Percentiles rank a stretch among this genome's conserved stretches.
phyloP scores from a whole-genome alignment of 2,113 vertebrate species.

The Cyanoramphus novaezelandiae region DNA sequence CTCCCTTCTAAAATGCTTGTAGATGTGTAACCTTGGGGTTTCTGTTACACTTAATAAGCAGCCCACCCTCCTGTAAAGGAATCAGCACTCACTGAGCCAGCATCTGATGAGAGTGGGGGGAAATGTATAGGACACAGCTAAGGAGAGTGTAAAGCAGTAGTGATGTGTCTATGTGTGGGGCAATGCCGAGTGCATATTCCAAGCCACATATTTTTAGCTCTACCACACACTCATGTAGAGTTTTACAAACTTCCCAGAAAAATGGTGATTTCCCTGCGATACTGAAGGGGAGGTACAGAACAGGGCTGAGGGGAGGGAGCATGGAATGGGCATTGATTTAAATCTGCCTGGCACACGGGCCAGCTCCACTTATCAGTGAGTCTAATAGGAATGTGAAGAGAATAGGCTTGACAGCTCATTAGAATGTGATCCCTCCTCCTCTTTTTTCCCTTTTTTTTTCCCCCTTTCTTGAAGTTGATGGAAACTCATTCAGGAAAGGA shows the following conservation, averaged over 20 bases:
- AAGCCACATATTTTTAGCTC: background rate
- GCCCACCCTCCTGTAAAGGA: background rate
- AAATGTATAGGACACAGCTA: background rate
- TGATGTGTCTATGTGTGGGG: background rate
- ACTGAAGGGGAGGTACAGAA: constrained; percentile 24
- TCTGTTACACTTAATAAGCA: background rate
- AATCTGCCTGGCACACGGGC: constrained; percentile 59
- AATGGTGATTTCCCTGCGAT: constrained; percentile 3
- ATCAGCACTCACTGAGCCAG: background rate
- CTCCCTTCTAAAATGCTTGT: background rate
- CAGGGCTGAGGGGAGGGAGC: constrained; percentile 7
- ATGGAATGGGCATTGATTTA: constrained; percentile 44
- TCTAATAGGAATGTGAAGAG: constrained; percentile 71
- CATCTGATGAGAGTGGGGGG: background rate
- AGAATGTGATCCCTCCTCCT: constrained; percentile 58
- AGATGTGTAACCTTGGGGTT: background rate
- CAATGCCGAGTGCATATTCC: background rate
- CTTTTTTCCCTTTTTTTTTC: background rate
- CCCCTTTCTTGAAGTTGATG: constrained; percentile 52
- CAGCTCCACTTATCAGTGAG: constrained; percentile 56
- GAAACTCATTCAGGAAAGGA: constrained; percentile 68
- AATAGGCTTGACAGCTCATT: constrained; percentile 66
- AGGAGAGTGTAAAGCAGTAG: background rate
- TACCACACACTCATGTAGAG: background rate
- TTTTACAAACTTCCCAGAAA: constrained; percentile 8